Evolutionary conservation across 2,113 vertebrate genomes (phyloP), one percentile per base, ranked within the genome.

Genomic region (Phalacrocorax brasilianus): DNA sequence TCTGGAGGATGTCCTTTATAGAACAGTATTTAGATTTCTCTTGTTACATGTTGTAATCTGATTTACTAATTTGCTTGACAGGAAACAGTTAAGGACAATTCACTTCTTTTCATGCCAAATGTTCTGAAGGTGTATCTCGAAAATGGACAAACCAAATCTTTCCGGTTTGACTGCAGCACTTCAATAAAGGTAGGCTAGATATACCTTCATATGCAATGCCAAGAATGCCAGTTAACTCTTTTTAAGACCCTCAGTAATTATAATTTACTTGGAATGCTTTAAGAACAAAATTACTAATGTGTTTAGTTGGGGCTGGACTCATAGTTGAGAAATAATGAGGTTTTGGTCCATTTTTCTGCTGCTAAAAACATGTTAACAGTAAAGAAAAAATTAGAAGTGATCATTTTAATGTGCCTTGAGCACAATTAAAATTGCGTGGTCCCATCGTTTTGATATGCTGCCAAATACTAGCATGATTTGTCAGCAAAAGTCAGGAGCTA

Each of bases 81-180:
- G 99, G 99, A 99, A 98, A 99, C 98, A 17, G 98, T 99, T 98
- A 99, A 99, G 98, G 99, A 99, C 96, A 99, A 99, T 96, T 99
- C 99, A 4, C 99, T 99, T 95, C 99, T 99, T 97, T 99, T 99
- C 92, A 99, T 99, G 99, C 99, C 99, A 99, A 99, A 99, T 98
- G 99, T 99, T 98, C 97, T 99, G 97, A 99, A 99, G 97, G 99
- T 99, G 47, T 99, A 99, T 97, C 98, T 99, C 97, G 99, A 99
- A 98, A 99, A 99, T 70, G 99, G 99, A 91, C 99, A 99, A 97
- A 99, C 99, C 75, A 99, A 99, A 98, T 99, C 99, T 61, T 99
- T 99, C 97, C 99, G 98, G 93, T 99, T 99, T 97, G 99, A 99
- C 98, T 99, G 98, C 98, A 99, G 98, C 97, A 99, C 99, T 95